phyloP scores from a whole-genome alignment of 2,113 vertebrate genomes.

The Hemiprocne comata region DNA sequence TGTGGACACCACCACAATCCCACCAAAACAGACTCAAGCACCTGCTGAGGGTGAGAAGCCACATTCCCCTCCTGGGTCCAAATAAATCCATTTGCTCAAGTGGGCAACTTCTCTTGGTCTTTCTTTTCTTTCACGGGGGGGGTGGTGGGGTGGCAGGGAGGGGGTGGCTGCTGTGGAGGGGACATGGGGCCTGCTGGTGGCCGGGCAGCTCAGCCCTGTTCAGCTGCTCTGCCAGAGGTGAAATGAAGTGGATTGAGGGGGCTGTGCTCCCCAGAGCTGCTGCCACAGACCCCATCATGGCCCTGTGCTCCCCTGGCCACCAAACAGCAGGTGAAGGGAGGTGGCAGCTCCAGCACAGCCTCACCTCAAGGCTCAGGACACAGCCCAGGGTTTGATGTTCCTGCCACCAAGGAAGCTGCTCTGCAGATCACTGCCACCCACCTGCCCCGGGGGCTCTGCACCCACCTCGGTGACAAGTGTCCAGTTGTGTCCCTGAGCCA shows the following conservation, averaged over 20 bases:
- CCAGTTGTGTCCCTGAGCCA: neutral
- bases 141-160: neutral
- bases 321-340: too few relatives aligned
- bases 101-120: neutral
- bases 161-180: neutral
- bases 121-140: neutral
- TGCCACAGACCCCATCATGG: neutral
- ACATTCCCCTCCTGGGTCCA: neutral
- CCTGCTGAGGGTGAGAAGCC: fast-evolving
- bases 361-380: fast-evolving
- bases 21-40: neutral
- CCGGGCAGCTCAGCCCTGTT: too few relatives aligned
- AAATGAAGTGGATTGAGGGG: fast-evolving
- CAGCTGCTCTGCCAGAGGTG: neutral
- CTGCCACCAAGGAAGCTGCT: fast-evolving
- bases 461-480: fast-evolving
- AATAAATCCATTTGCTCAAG: neutral
- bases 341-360: fast-evolving
- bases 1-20: neutral
- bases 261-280: fast-evolving
- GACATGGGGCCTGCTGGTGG: too few relatives aligned
- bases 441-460: neutral
- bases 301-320: fast-evolving
- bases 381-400: neutral
- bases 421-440: fast-evolving